Conservation (phyloP, 92 coral and sea anemone species). For the Pocillopora meandrina region DNA sequence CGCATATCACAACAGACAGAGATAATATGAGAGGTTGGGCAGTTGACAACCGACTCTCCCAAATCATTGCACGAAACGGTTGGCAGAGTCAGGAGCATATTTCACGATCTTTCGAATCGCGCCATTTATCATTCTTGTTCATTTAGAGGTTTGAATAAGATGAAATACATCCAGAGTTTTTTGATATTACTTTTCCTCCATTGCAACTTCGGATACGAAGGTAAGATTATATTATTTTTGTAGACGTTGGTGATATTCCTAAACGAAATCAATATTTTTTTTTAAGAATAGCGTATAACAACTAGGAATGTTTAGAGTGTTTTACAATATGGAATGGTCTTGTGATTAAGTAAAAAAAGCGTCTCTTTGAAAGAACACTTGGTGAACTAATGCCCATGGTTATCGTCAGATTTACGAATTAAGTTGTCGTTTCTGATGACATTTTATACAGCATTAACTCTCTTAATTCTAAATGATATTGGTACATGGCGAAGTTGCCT, state of each 20-base stretch:
- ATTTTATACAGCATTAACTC: too few relatives aligned
- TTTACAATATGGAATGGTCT: too few relatives aligned
- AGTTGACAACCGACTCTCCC: neutral
- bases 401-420: too few relatives aligned
- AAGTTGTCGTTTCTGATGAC: too few relatives aligned
- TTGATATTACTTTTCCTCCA: neutral
- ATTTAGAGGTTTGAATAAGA: neutral
- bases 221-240: neutral
- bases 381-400: too few relatives aligned
- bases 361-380: too few relatives aligned
- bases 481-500: too few relatives aligned
- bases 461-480: too few relatives aligned
- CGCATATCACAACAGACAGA: neutral
- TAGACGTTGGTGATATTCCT: too few relatives aligned
- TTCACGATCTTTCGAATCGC: conserved; percentile 1
- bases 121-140: neutral
- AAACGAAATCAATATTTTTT: too few relatives aligned
- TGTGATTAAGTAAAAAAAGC: too few relatives aligned
- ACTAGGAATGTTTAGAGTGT: neutral
- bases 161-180: neutral
- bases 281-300: neutral
- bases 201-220: neutral
- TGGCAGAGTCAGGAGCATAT: neutral
- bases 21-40: neutral
- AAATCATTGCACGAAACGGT: neutral